Evolutionary conservation across 92 coral and sea anemone genomes (phyloP).

Genomic region (Epizoanthus illoricatus): DNA sequence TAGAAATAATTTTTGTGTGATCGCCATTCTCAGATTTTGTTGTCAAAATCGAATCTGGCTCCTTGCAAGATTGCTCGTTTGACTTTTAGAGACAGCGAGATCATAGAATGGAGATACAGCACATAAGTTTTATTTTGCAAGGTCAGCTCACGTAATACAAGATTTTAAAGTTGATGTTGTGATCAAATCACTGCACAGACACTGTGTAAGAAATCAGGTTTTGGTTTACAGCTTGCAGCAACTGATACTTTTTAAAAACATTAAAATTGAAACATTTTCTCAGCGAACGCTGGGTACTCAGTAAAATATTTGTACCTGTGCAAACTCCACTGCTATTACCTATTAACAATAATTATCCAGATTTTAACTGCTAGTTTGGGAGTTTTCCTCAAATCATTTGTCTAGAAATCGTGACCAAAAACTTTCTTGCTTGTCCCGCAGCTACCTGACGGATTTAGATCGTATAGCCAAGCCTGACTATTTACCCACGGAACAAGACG

Average conservation of each 20-base stretch:
- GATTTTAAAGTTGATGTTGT: conserved; percentile 2
- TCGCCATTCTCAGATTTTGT: conserved; percentile 29
- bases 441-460: conserved; percentile 95
- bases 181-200: conserved; percentile 30
- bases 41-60: conserved; percentile 54
- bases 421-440: conserved; percentile 33
- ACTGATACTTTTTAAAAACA: conserved; percentile 24
- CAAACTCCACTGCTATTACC: neutral
- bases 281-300: neutral
- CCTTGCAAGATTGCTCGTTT: conserved; percentile 30
- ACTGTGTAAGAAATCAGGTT: conserved; percentile 25
- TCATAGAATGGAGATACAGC: neutral
- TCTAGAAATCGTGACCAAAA: neutral
- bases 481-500: conserved; percentile 98
- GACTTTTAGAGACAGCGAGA: neutral
- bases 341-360: neutral
- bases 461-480: conserved; percentile 89
- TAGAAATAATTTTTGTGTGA: neutral
- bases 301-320: neutral
- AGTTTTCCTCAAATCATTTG: conserved; percentile 3
- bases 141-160: neutral
- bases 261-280: neutral
- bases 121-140: neutral
- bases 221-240: conserved; percentile 4
- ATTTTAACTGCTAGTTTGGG: neutral